A percentile compares a stretch with the other conserved stretches of the same genome.
Evolutionary conservation across 2,113 vertebrate species (phyloP).

Genomic region (Brachyistius frenatus): DNA sequence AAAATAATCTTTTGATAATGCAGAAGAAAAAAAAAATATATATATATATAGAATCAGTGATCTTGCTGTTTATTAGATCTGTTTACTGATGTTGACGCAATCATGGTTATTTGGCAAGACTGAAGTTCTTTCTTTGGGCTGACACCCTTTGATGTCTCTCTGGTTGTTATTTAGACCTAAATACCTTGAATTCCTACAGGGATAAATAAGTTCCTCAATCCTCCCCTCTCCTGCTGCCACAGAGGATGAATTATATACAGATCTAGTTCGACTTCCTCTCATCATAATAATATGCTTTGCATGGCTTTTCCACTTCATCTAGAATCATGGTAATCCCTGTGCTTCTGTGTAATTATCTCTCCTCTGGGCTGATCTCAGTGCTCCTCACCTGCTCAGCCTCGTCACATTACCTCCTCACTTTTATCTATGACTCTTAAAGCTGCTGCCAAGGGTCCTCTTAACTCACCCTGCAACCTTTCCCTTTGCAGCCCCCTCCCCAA

Average conservation of each 20-base stretch:
- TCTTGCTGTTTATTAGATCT: constrained; percentile 29
- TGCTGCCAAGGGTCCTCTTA: constrained; percentile 76
- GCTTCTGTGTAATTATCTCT: constrained; percentile 81
- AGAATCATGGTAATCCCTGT: constrained; percentile 80
- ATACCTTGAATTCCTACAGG: constrained; percentile 65
- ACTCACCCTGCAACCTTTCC: constrained; percentile 65
- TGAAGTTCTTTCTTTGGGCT: constrained; percentile 37
- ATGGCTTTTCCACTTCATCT: constrained; percentile 80
- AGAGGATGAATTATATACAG: constrained; percentile 69
- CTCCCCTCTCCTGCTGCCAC: constrained; percentile 62
- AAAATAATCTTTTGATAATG: no score
- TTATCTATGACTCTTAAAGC: constrained; percentile 80
- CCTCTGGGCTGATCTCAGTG: constrained; percentile 76
- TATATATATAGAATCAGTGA: neutral
- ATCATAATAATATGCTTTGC: constrained; percentile 79
- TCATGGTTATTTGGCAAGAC: constrained; percentile 29
- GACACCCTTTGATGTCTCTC: constrained; percentile 63
- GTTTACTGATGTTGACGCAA: constrained; percentile 25
- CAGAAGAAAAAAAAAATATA: no score
- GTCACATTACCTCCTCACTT: constrained; percentile 76
- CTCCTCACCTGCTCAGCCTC: constrained; percentile 77
- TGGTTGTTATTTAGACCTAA: constrained; percentile 65
- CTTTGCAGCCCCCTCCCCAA: constrained; percentile 29
- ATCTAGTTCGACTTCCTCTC: constrained; percentile 72
- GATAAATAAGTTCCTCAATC: constrained; percentile 69